Percentiles rank a stretch among this genome's conserved stretches.
phyloP scores from a whole-genome alignment of 2,113 vertebrate species.

The Aptenodytes patagonicus region DNA sequence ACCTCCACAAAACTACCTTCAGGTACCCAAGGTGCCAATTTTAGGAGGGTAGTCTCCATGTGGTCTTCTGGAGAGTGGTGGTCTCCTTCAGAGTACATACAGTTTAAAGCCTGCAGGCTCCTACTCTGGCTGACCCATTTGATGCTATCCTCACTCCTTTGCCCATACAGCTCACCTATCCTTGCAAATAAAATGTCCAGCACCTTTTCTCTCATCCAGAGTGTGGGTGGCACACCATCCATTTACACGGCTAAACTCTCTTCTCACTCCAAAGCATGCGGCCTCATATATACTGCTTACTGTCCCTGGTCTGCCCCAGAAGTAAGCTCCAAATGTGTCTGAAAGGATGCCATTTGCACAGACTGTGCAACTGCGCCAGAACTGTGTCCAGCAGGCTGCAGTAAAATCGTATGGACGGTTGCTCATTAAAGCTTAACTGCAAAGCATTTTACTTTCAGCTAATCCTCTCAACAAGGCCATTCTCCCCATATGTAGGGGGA shows the following conservation, averaged over 20 bases:
- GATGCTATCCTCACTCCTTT: background rate
- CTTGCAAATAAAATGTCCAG: background rate
- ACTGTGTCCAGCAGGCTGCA: background rate
- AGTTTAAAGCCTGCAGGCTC: background rate
- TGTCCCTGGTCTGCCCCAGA: background rate
- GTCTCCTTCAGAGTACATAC: background rate
- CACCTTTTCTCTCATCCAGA: background rate
- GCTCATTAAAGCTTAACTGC: background rate
- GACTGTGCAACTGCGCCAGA: background rate
- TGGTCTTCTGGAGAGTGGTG: background rate
- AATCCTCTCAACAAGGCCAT: background rate
- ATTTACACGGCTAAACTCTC: background rate
- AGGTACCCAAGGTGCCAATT: background rate
- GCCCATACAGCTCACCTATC: background rate
- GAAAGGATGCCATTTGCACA: background rate
- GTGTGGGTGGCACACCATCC: fast-evolving
- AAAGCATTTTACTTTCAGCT: background rate
- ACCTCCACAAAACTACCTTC: background rate
- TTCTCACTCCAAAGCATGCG: background rate
- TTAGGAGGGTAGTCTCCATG: background rate
- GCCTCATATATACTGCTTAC: background rate
- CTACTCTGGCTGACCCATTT: background rate
- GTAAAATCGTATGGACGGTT: background rate
- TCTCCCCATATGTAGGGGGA: background rate
- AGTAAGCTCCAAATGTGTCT: background rate